Percentiles rank a stretch among this genome's conserved stretches.
Conservation (phyloP, 2,113 vertebrate genomes). For the Prunella fulvescens region DNA sequence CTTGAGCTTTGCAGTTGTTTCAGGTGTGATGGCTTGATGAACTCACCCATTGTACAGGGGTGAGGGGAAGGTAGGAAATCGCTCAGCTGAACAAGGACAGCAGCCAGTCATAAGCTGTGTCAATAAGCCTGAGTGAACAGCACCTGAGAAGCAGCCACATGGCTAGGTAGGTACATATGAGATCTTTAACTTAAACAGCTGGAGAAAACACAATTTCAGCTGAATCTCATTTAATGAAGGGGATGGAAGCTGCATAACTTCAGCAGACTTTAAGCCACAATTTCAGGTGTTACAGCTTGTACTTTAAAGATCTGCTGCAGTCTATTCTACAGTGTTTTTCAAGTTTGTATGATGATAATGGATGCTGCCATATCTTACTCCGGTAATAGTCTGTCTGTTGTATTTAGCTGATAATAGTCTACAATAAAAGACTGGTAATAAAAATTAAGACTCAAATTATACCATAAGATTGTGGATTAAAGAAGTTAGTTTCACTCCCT, state of each 20-base stretch:
- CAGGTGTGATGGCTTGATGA: background rate
- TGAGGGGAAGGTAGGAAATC: background rate
- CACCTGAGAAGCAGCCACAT: background rate
- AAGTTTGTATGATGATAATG: background rate
- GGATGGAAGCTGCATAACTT: background rate
- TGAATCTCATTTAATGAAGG: background rate
- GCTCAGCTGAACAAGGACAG: background rate
- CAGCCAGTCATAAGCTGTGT: background rate
- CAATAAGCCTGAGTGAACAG: background rate
- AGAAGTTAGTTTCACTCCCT: background rate
- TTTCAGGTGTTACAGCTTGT: background rate
- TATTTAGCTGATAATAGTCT: background rate
- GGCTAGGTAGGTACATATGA: background rate
- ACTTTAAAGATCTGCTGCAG: background rate
- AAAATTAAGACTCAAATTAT: background rate
- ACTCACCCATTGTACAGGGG: fast-evolving
- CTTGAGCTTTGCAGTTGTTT: background rate
- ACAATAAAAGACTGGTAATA: background rate
- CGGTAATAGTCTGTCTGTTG: background rate
- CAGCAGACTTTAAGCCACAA: background rate
- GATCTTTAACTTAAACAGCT: background rate
- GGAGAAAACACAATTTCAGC: background rate
- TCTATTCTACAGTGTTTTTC: background rate
- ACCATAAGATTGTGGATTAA: background rate
- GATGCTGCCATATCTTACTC: background rate